Evolutionary conservation across 2,888 invertebrate genomes (phyloP).

Genomic region (Timema podura): DNA sequence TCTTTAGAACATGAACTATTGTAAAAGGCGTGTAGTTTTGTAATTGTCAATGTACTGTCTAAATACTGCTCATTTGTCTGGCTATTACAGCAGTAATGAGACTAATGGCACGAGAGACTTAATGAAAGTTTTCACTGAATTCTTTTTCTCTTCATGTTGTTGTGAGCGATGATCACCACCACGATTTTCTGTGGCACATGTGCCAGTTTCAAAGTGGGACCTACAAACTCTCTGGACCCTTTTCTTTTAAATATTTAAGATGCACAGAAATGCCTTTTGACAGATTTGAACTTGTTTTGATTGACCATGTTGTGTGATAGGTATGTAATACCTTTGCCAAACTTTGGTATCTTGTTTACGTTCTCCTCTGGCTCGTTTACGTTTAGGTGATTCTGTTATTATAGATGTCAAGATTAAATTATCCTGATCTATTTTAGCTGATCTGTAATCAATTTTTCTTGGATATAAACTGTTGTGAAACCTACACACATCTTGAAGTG

Average conservation of each 20-base stretch:
- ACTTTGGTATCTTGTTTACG: neutral
- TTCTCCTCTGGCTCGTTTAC: neutral
- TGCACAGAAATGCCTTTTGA: neutral
- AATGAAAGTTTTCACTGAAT: neutral
- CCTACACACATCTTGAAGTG: neutral
- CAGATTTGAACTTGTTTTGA: neutral
- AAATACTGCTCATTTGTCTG: neutral
- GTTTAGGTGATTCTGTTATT: neutral
- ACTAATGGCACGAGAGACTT: conserved; percentile 12
- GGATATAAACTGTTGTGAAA: neutral
- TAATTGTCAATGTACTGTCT: neutral
- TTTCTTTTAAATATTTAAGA: neutral
- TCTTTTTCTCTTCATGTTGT: conserved; percentile 1
- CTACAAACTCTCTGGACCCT: neutral
- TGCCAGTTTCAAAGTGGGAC: neutral
- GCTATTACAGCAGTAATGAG: conserved; percentile 10
- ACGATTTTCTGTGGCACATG: too few relatives aligned
- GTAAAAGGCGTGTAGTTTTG: neutral
- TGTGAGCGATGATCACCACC: neutral
- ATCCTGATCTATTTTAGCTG: conserved; percentile 6
- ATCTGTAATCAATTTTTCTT: neutral
- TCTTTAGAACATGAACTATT: conserved; percentile 2
- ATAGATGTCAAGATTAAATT: neutral
- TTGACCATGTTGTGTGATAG: neutral
- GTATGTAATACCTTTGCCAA: conserved; percentile 6